Evolutionary conservation across 2,113 vertebrate genomes (phyloP).

Genomic region (Macrotis lagotis): DNA sequence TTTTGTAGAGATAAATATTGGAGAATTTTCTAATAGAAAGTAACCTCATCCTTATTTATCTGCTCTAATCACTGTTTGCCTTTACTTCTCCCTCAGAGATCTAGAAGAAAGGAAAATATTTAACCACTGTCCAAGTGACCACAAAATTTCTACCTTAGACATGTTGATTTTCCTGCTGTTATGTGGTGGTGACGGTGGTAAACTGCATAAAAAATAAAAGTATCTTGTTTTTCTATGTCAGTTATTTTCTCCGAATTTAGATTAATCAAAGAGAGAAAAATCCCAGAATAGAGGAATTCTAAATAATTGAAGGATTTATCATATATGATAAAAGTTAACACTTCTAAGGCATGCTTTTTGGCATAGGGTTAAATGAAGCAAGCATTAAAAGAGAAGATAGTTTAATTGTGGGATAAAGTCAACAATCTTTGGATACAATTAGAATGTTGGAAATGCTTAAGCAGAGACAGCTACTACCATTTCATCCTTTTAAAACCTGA

Average conservation of each 20-base stretch:
- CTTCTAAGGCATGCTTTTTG: background rate
- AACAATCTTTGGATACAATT: background rate
- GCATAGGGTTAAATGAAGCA: background rate
- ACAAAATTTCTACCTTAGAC: background rate
- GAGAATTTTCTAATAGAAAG: background rate
- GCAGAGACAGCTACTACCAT: background rate
- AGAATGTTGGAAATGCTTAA: background rate
- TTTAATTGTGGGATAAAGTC: background rate
- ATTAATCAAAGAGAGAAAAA: background rate
- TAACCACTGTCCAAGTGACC: background rate
- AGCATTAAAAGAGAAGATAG: background rate
- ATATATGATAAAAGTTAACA: background rate
- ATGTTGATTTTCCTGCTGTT: background rate
- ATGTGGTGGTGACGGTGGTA: background rate
- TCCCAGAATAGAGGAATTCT: background rate
- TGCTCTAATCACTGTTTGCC: background rate
- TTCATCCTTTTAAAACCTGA: background rate
- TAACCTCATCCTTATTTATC: background rate
- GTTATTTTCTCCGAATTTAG: background rate
- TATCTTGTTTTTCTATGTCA: background rate
- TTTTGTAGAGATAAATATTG: background rate
- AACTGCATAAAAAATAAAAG: background rate
- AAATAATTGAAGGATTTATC: background rate
- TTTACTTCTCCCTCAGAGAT: background rate
- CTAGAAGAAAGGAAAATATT: background rate